Conservation (phyloP, 1,140 invertebrate genomes). For the Wasmannia auropunctata region DNA sequence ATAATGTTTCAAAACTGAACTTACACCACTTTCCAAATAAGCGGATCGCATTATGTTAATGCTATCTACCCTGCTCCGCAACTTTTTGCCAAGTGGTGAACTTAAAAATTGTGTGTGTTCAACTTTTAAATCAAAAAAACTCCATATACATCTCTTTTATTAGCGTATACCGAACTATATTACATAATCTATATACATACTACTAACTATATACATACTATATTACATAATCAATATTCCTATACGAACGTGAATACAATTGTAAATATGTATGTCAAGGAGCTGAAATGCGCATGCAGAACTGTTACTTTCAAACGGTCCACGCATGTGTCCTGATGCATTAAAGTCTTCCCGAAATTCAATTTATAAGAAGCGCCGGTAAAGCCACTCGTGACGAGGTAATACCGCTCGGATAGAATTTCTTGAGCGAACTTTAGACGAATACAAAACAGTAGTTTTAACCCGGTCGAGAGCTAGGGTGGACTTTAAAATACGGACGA, state of each 20-base stretch:
- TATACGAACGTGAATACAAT: not conserved
- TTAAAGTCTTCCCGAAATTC: conserved; percentile 41
- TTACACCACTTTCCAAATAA: conserved; percentile 44
- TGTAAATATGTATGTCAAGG: not conserved
- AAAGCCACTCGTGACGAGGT: conserved; percentile 33
- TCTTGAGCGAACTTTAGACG: conserved; percentile 42
- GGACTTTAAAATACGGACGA: conserved; percentile 19
- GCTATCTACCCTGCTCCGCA: not conserved
- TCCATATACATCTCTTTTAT: not conserved
- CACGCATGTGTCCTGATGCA: not conserved
- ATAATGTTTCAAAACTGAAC: conserved; percentile 50
- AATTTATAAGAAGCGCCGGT: conserved; percentile 52
- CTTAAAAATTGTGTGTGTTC: not conserved
- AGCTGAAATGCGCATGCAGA: not conserved
- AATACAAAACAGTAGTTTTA: conserved; percentile 58
- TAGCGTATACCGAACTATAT: too few species aligned
- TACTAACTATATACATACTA: too few species aligned
- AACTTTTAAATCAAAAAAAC: conserved; percentile 5
- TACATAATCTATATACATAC: too few species aligned
- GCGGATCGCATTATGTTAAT: conserved; percentile 34
- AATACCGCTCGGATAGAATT: conserved; percentile 52
- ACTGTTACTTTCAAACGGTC: not conserved
- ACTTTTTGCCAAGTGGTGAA: not conserved
- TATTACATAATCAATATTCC: too few species aligned
- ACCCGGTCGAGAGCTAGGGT: conserved; percentile 12